Conservation (phyloP, 2,113 vertebrate species). For the Ictalurus furcatus region DNA sequence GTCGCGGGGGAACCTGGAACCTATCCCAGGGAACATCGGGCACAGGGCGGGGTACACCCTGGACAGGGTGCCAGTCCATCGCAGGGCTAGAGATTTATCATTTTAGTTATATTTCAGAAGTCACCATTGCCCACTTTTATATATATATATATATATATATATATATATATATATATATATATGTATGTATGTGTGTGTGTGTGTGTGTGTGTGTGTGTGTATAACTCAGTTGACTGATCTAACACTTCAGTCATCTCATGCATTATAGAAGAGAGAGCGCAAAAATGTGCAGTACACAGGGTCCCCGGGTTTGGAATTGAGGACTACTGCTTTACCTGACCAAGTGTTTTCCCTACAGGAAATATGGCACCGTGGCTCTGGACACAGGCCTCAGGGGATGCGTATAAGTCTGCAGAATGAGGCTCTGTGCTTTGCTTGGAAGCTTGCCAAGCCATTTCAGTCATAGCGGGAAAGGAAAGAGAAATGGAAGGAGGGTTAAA, state of each 20-base stretch:
- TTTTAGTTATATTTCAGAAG: neutral
- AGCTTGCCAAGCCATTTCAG: slow-evolving; percentile 33
- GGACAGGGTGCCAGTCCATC: too few species aligned
- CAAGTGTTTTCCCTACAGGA: slow-evolving; percentile 21
- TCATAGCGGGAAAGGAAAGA: slow-evolving; percentile 31
- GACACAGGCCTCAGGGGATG: slow-evolving; percentile 23
- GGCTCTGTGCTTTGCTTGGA: slow-evolving; percentile 37
- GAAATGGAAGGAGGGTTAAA: slow-evolving; percentile 19
- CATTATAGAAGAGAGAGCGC: neutral
- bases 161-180: too few species aligned
- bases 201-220: too few species aligned
- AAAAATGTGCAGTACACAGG: neutral
- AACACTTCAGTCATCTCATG: slow-evolving; percentile 6
- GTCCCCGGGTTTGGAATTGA: neutral
- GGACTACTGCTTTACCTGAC: neutral
- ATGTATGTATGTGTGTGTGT: too few species aligned
- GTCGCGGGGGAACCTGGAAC: too few species aligned
- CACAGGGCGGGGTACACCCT: too few species aligned
- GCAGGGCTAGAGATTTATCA: neutral
- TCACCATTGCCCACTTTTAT: neutral
- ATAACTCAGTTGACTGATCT: neutral
- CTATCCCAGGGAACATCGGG: too few species aligned
- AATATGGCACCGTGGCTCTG: slow-evolving; percentile 41
- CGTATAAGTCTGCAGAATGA: slow-evolving; percentile 33
- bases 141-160: too few species aligned